Evolutionary conservation across 1,140 invertebrate genomes (phyloP), one percentile per base, ranked within the genome.

Genomic region (Drosophila arawakana): DNA sequence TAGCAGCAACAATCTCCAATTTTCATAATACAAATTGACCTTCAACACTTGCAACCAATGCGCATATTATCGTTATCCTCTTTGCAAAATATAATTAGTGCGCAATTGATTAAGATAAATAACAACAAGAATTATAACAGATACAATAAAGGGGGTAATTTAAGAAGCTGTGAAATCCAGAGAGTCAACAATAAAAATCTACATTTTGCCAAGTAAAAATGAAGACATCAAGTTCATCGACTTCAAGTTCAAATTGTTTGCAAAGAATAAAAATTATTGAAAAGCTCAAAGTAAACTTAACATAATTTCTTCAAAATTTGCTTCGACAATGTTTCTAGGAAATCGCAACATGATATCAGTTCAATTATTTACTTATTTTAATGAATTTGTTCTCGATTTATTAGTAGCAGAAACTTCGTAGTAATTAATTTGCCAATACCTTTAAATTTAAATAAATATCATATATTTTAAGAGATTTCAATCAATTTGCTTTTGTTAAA

Each of bases 21-120:
- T 44, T 39, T 39, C 57, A 46, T 25, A 60, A 47, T 18, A 55
- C 15, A 49, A 46, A 60, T 39, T 73, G 76, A 74, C 76, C 80
- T 82, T 88, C 66, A 41, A 18, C 58, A 37, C 57, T 66, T 67
- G 49, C 61, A 59, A 85, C 68, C 78, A 59, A 65, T 75, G 78
- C 78, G 75, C 73, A 80, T 67, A 78, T 80, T 73, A 67, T 62
- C 21, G 18, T 39, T n/a, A 34, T 59, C 34, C 25, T 5, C 50
- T 35, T 30, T 2, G 25, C 47, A 13, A 50, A 49, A 49, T 47
- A 63, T 85, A 75, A 72, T 85, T 75, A 81, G 81, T 85, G 62
- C 70, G 81, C 66, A 81, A 70, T 76, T 77, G 62, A 63, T 52
- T 58, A 46, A 70, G 58, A 74, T 39, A 54, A 57, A 69, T 70